Percentiles rank a stretch among this genome's conserved stretches.
Conservation (phyloP, 2,888 invertebrate genomes). For the Andricus quercusramuli region DNA sequence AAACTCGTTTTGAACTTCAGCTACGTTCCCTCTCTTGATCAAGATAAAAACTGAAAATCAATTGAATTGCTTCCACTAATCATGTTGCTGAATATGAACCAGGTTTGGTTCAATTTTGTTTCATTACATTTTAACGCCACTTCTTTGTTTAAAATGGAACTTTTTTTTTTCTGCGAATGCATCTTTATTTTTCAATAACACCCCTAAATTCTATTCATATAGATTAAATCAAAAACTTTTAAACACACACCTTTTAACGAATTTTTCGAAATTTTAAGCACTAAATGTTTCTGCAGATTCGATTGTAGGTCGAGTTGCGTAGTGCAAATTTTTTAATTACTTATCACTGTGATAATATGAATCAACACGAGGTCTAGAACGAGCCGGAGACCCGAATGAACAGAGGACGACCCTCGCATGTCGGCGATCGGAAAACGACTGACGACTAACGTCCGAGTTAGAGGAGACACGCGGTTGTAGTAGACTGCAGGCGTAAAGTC, state of each 20-base stretch:
- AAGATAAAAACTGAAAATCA: too few relatives aligned
- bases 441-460: slow-evolving; percentile 29
- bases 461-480: not conserved
- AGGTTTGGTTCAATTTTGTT: too few relatives aligned
- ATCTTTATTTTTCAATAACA: not conserved
- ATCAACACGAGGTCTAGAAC: not conserved
- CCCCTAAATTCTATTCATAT: not conserved
- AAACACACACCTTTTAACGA: not conserved
- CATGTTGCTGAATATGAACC: too few relatives aligned
- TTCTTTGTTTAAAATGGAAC: too few relatives aligned
- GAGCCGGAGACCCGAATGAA: not conserved
- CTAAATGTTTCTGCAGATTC: not conserved
- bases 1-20: too few relatives aligned
- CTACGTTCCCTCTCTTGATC: too few relatives aligned
- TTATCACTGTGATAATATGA: not conserved
- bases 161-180: not conserved
- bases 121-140: too few relatives aligned
- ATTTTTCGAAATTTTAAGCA: not conserved
- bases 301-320: not conserved
- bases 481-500: slow-evolving; percentile 15
- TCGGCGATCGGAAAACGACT: slow-evolving; percentile 30
- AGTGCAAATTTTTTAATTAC: not conserved
- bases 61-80: too few relatives aligned
- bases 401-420: slow-evolving; percentile 11
- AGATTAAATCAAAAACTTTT: not conserved